A percentile compares a stretch with the other conserved stretches of the same genome.
Evolutionary conservation across 2,113 vertebrate species (phyloP).

Genomic region (Odontesthes bonariensis): DNA sequence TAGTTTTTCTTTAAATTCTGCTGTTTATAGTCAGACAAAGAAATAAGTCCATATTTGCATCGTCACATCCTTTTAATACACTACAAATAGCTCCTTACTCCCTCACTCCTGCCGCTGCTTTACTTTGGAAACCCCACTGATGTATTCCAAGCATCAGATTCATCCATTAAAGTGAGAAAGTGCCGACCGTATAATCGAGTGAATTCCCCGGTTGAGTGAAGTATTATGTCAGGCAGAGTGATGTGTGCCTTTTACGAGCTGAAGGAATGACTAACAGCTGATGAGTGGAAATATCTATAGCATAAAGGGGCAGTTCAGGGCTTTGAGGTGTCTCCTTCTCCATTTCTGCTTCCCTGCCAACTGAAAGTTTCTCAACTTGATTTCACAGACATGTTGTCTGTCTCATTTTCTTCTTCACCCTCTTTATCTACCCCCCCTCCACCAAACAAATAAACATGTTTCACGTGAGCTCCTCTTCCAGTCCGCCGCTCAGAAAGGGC

Average conservation of each 20-base stretch:
- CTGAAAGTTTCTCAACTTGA: slow-evolving; percentile 48
- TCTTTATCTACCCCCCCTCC: slow-evolving; percentile 38
- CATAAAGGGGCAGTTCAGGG: slow-evolving; percentile 41
- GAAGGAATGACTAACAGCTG: slow-evolving; percentile 69
- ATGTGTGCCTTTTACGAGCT: slow-evolving; percentile 43
- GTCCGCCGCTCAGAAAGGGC: slow-evolving; percentile 43
- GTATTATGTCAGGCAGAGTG: slow-evolving; percentile 42
- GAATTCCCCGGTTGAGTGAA: slow-evolving; percentile 40
- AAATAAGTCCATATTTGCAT: background rate
- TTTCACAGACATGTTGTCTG: slow-evolving; percentile 36
- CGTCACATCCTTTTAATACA: background rate
- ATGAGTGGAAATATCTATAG: slow-evolving; percentile 73
- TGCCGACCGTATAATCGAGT: slow-evolving; percentile 45
- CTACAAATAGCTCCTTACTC: background rate
- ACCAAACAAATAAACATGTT: slow-evolving; percentile 69
- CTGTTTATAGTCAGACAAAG: too few species aligned
- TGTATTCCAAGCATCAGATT: slow-evolving; percentile 53
- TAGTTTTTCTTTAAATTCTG: too few species aligned
- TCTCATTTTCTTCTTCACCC: slow-evolving; percentile 19
- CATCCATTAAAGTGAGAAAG: slow-evolving; percentile 52
- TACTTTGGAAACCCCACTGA: slow-evolving; percentile 45
- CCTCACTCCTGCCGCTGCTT: background rate
- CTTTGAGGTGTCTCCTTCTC: slow-evolving; percentile 21
- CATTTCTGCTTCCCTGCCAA: slow-evolving; percentile 61
- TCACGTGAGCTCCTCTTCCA: slow-evolving; percentile 69